A percentile compares a stretch with the other conserved stretches of the same genome.
phyloP scores from a whole-genome alignment of 2,888 invertebrate species.

The Calameuta pallipes region DNA sequence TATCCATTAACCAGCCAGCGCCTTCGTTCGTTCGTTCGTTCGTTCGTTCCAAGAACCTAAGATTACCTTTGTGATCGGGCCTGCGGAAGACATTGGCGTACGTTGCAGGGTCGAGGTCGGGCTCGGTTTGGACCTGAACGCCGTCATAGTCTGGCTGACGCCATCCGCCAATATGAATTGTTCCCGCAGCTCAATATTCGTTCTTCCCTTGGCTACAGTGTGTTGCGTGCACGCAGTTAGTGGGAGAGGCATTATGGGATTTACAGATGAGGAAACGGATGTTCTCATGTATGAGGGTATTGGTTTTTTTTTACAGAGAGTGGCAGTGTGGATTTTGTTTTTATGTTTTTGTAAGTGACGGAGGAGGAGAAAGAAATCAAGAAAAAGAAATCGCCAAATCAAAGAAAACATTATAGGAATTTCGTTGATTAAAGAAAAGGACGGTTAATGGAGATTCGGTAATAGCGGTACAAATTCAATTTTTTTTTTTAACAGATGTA shows the following conservation, averaged over 20 bases:
- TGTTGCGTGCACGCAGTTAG: conserved; percentile 65
- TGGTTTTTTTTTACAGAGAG: conserved; percentile 31
- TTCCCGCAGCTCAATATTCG: conserved; percentile 99
- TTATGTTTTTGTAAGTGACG: conserved; percentile 10
- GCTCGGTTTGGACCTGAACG: conserved; percentile 95
- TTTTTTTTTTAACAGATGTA: conserved; percentile 31
- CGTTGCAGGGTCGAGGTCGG: conserved; percentile 78
- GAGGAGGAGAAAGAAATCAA: conserved; percentile 22
- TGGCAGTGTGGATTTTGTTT: conserved; percentile 5
- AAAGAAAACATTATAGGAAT: not conserved
- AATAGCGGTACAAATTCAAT: not conserved
- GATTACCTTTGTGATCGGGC: conserved; percentile 95
- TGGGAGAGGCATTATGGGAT: conserved; percentile 49
- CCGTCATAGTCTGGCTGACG: conserved; percentile 98
- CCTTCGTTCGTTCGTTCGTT: not conserved
- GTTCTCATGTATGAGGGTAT: conserved; percentile 35
- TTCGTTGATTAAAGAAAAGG: not conserved
- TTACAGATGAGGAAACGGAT: conserved; percentile 41
- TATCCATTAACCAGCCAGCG: not conserved
- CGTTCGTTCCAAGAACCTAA: conserved; percentile 8
- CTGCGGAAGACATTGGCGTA: conserved; percentile 76
- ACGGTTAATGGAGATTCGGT: not conserved
- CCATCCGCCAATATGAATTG: conserved; percentile 99
- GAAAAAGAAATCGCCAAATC: conserved; percentile 2
- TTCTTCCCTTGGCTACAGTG: conserved; percentile 97